Percentiles rank a stretch among this genome's conserved stretches.
Conservation (phyloP, 2,797 vertebrate genomes). For the Melanotaenia trifasciata region DNA sequence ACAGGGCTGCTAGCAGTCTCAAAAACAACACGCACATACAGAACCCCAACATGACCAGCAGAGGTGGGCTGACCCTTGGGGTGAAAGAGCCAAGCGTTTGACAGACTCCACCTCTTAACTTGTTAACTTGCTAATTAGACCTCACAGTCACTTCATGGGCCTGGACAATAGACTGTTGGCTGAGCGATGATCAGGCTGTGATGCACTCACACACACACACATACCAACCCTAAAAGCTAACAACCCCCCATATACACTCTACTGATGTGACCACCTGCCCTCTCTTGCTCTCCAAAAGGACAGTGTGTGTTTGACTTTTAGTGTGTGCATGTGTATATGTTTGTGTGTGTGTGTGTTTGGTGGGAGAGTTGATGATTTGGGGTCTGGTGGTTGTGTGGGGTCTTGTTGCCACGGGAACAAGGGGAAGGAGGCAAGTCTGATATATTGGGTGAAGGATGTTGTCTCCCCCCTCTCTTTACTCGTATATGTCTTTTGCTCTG, state of each 20-base stretch:
- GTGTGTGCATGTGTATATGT: conserved; percentile 36
- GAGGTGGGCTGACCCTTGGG: conserved; percentile 80
- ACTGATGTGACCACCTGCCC: conserved; percentile 75
- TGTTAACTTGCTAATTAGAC: conserved; percentile 91
- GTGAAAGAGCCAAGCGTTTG: conserved; percentile 87
- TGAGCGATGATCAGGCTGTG: conserved; percentile 67
- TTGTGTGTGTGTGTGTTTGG: conserved; percentile 44
- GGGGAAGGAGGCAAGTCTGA: conserved; percentile 63
- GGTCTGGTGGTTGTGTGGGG: conserved; percentile 69
- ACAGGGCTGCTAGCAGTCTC: neutral
- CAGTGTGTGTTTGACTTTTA: conserved; percentile 61
- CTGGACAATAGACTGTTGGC: conserved; percentile 79
- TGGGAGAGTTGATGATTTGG: conserved; percentile 58
- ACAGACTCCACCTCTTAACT: conserved; percentile 91
- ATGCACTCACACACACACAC: conserved; percentile 33
- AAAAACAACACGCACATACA: conserved; percentile 25
- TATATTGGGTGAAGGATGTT: conserved; percentile 76
- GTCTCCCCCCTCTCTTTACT: conserved; percentile 53
- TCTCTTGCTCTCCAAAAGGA: conserved; percentile 70
- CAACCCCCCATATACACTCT: conserved; percentile 73
- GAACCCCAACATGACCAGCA: conserved; percentile 56
- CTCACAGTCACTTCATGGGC: conserved; percentile 83
- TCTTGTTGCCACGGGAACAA: conserved; percentile 76
- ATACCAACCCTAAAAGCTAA: conserved; percentile 68
- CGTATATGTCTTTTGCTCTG: conserved; percentile 46